phyloP scores from a whole-genome alignment of 1,140 invertebrate species.

The Polypedilum vanderplanki region DNA sequence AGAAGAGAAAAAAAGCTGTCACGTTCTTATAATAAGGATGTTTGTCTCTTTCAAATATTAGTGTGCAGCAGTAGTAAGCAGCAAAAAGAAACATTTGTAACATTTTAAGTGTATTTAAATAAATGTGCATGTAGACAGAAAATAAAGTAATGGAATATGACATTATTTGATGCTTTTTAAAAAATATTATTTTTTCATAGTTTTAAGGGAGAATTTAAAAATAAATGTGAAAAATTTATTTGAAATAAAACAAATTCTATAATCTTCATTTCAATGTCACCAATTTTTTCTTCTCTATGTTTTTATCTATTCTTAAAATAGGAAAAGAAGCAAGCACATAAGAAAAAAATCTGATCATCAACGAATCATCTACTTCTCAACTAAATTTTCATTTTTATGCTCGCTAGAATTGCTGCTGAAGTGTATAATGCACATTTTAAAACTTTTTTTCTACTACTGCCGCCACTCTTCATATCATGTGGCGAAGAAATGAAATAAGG shows the following conservation, averaged over 20 bases:
- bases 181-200: neutral
- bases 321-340: too few species aligned
- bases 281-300: too few species aligned
- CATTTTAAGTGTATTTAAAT: too few species aligned
- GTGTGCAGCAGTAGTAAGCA: neutral
- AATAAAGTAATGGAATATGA: neutral
- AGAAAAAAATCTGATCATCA: too few species aligned
- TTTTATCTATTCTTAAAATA: too few species aligned
- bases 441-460: conserved; percentile 8
- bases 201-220: too few species aligned
- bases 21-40: conserved; percentile 29
- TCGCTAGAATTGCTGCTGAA: neutral
- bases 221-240: too few species aligned
- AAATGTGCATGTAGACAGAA: too few species aligned
- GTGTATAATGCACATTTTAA: neutral
- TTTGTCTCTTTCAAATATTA: conserved; percentile 9
- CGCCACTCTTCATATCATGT: conserved; percentile 30
- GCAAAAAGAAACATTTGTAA: neutral
- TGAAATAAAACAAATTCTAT: too few species aligned
- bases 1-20: neutral
- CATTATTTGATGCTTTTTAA: neutral
- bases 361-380: too few species aligned
- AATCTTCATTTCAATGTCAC: too few species aligned
- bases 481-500: neutral
- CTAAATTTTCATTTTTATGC: too few species aligned